phyloP scores from a whole-genome alignment of 2,797 vertebrate species.

The Adelosebastes latens region DNA sequence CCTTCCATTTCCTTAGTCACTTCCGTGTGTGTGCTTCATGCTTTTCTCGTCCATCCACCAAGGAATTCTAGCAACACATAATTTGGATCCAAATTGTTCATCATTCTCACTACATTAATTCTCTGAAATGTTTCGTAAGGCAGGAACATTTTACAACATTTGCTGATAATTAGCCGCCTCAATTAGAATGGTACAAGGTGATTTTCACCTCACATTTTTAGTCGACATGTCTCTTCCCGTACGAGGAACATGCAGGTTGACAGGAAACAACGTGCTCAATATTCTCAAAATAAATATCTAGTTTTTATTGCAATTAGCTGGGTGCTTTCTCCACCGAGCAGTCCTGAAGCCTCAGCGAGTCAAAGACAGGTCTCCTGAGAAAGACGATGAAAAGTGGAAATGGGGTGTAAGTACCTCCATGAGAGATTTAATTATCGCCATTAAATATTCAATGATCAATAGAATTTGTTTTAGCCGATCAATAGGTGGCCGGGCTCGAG shows the following conservation, averaged over 20 bases:
- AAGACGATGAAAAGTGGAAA: conserved; percentile 77
- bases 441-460: conserved; percentile 91
- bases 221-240: background rate
- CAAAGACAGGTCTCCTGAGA: conserved; percentile 72
- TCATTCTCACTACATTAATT: conserved; percentile 15
- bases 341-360: conserved; percentile 51
- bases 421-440: conserved; percentile 85
- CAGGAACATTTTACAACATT: conserved; percentile 11
- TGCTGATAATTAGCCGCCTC: conserved; percentile 10
- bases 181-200: conserved; percentile 27
- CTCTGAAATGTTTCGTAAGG: conserved; percentile 2
- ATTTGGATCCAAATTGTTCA: background rate
- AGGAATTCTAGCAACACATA: background rate
- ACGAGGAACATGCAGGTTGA: conserved; percentile 22
- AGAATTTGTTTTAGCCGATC: conserved; percentile 85
- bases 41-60: background rate
- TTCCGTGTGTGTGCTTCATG: background rate
- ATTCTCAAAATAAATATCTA: conserved; percentile 45
- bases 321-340: conserved; percentile 38
- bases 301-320: conserved; percentile 59
- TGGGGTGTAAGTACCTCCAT: conserved; percentile 80
- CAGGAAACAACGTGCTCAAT: conserved; percentile 41
- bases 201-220: conserved; percentile 30
- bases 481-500: conserved; percentile 80
- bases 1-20: background rate